Conservation (phyloP, 1,140 invertebrate species). For the Drosophila sp. region DNA sequence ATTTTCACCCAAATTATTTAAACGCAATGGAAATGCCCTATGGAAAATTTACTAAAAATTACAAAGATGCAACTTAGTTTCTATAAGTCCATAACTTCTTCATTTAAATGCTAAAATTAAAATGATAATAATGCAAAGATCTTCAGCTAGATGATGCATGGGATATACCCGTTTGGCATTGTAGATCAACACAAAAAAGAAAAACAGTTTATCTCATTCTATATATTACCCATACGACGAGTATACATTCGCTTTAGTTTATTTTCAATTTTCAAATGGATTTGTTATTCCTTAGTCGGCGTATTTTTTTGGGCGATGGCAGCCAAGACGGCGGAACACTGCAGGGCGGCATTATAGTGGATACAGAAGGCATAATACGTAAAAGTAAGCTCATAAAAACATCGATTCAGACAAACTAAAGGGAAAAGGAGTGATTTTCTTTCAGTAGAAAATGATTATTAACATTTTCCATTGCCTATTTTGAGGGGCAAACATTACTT, state of each 20-base stretch:
- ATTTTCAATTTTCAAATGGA: conserved; percentile 57
- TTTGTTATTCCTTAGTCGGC: conserved; percentile 77
- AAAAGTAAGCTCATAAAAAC: conserved; percentile 32
- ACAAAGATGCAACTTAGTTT: too few species aligned
- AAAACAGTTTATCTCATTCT: too few species aligned
- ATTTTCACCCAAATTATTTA: neutral
- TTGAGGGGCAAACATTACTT: neutral
- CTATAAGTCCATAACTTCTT: too few species aligned
- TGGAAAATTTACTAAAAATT: neutral
- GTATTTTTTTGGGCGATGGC: conserved; percentile 71
- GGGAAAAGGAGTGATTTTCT: neutral
- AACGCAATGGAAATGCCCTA: neutral
- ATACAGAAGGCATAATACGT: conserved; percentile 73
- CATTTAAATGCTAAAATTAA: neutral
- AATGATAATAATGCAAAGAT: too few species aligned
- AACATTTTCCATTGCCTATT: neutral
- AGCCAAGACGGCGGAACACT: conserved; percentile 45
- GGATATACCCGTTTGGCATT: neutral
- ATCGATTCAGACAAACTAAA: too few species aligned
- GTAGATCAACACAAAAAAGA: too few species aligned
- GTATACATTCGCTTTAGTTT: conserved; percentile 27
- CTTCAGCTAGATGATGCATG: too few species aligned
- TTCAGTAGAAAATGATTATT: neutral
- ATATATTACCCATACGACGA: too few species aligned
- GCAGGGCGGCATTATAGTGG: conserved; percentile 77